Conservation (phyloP, 92 coral and sea anemone genomes). For the Galaxea fascicularis region DNA sequence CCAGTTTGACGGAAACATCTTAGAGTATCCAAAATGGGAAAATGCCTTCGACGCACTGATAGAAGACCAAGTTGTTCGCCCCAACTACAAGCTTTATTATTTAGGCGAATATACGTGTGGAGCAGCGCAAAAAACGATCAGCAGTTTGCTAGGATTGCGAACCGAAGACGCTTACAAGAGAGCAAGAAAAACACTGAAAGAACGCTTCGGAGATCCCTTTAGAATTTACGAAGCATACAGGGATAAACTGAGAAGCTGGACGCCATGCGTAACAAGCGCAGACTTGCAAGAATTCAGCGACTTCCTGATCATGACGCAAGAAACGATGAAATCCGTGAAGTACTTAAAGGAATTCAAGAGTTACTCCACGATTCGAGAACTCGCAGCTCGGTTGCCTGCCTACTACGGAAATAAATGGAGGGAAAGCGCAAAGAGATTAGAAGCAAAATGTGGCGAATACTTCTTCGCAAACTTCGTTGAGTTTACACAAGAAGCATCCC, state of each 20-base stretch:
- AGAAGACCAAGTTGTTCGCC: constrained; percentile 58
- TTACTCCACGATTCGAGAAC: constrained; percentile 60
- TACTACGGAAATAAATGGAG: constrained; percentile 69
- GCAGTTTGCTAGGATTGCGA: constrained; percentile 62
- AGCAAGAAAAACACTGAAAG: constrained; percentile 70
- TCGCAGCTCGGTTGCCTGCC: constrained; percentile 62
- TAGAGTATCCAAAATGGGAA: constrained; percentile 66
- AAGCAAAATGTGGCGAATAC: constrained; percentile 63
- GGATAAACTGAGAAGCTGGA: constrained; percentile 62
- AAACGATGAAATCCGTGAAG: constrained; percentile 80
- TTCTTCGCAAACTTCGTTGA: constrained; percentile 69
- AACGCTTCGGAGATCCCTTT: constrained; percentile 76
- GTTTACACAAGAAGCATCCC: constrained; percentile 61
- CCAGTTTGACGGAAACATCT: constrained; percentile 52
- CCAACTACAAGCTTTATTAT: constrained; percentile 63
- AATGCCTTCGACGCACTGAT: constrained; percentile 65
- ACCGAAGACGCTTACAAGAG: constrained; percentile 74
- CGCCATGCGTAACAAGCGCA: constrained; percentile 50
- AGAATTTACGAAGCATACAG: constrained; percentile 69
- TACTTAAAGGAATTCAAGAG: constrained; percentile 64
- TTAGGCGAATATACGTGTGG: constrained; percentile 66
- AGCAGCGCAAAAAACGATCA: constrained; percentile 27
- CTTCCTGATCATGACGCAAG: constrained; percentile 73
- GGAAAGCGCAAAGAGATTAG: constrained; percentile 72
- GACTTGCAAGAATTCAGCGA: constrained; percentile 71